A percentile compares a stretch with the other conserved stretches of the same genome.
phyloP scores from a whole-genome alignment of 2,888 invertebrate genomes.

The Platycheirus albimanus region DNA sequence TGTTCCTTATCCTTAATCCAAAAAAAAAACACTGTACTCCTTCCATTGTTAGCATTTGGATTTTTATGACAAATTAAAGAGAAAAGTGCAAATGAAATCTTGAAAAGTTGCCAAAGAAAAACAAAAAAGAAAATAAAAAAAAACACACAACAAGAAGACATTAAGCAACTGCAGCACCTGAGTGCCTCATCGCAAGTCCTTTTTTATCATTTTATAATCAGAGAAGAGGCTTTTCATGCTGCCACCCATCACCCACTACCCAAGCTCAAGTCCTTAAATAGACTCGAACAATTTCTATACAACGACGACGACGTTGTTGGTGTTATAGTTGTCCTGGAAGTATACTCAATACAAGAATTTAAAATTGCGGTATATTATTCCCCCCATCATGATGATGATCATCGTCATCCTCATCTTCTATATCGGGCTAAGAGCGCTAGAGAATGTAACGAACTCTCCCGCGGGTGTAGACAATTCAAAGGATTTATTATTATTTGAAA shows the following conservation, averaged over 20 bases:
- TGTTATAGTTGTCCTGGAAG: background rate
- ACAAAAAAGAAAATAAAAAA: background rate
- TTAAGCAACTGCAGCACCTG: constrained; percentile 38
- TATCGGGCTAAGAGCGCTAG: background rate
- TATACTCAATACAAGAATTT: constrained; percentile 33
- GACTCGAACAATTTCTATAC: background rate
- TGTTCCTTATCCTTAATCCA: background rate
- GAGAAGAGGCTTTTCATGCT: constrained; percentile 13
- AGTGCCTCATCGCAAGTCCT: constrained; percentile 14
- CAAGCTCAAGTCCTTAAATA: constrained; percentile 10
- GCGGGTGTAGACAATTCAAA: no score
- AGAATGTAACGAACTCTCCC: no score
- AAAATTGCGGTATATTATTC: constrained; percentile 26
- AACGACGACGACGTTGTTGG: background rate
- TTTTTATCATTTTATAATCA: constrained; percentile 33
- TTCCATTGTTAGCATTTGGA: constrained; percentile 14
- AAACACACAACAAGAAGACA: constrained; percentile 3
- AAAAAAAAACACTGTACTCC: constrained; percentile 19
- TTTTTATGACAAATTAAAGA: constrained; percentile 42
- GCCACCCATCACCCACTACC: background rate
- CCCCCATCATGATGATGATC: background rate
- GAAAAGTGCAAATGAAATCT: constrained; percentile 20
- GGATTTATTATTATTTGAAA: no score
- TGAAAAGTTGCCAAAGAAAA: constrained; percentile 45
- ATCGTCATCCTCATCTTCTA: no score